phyloP scores from a whole-genome alignment of 1,140 invertebrate genomes.

The Wiebesia pumilae region DNA sequence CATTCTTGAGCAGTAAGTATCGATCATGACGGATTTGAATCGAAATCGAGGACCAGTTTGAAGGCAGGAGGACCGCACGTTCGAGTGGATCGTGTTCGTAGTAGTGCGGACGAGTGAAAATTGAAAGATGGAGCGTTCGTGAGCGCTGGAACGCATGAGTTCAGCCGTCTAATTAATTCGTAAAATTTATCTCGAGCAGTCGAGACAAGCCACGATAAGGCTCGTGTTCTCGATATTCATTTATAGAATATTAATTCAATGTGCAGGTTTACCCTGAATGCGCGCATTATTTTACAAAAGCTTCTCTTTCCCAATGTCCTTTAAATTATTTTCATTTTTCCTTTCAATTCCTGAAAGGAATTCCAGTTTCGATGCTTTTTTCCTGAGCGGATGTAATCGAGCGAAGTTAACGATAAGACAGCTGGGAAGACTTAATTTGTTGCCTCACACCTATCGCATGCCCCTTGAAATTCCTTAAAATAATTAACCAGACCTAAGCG shows the following conservation, averaged over 20 bases:
- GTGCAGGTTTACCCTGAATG: not conserved
- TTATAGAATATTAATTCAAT: constrained; percentile 64
- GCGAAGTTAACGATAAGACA: constrained; percentile 23
- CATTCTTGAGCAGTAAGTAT: constrained; percentile 30
- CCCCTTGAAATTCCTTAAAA: not conserved
- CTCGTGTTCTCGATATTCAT: constrained; percentile 59
- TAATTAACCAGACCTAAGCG: not conserved
- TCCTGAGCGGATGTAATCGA: not conserved
- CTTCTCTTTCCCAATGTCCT: not conserved
- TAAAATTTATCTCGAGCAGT: constrained; percentile 61
- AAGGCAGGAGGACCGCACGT: not conserved
- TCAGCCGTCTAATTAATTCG: constrained; percentile 65
- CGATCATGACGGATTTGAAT: constrained; percentile 54
- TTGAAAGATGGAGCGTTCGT: not conserved
- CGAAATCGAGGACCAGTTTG: constrained; percentile 20
- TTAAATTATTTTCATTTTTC: not conserved
- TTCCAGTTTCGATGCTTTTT: not conserved
- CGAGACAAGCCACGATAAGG: constrained; percentile 58
- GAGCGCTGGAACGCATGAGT: constrained; percentile 4
- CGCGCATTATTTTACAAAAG: constrained; percentile 1
- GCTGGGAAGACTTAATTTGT: constrained; percentile 33
- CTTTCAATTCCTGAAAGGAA: not conserved
- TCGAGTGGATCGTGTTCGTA: not conserved
- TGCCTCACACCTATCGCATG: not conserved
- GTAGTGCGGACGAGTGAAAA: no score